Conservation (phyloP, 2,888 invertebrate species). For the Phyto melanocephala region DNA sequence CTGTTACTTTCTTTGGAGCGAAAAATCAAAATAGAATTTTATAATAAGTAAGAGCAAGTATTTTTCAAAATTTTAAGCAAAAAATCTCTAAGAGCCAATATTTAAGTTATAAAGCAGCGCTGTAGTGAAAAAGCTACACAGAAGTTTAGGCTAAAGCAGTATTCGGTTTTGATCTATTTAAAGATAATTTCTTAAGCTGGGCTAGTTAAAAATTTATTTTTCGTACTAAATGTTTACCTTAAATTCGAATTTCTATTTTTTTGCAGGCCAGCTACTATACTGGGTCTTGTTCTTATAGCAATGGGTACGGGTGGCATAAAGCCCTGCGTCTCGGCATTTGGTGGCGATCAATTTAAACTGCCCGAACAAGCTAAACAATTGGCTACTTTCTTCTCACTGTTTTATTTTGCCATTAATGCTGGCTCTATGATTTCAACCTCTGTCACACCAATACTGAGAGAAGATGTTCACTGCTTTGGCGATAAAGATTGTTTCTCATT, state of each 20-base stretch:
- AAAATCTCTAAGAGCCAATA: too few species aligned
- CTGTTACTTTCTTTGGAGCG: too few species aligned
- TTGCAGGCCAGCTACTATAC: conserved; percentile 82
- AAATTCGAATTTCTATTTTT: neutral
- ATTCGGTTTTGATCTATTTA: too few species aligned
- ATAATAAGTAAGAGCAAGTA: too few species aligned
- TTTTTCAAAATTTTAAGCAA: too few species aligned
- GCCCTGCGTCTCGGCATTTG: conserved; percentile 96
- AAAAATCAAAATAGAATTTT: too few species aligned
- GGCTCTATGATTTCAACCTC: conserved; percentile 94
- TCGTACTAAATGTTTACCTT: neutral
- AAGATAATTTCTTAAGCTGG: too few species aligned
- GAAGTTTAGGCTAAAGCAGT: too few species aligned
- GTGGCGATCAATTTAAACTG: conserved; percentile 94
- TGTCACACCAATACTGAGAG: conserved; percentile 91
- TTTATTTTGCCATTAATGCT: conserved; percentile 95
- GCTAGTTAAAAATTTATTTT: too few species aligned
- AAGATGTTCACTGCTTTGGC: conserved; percentile 88
- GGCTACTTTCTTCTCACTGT: conserved; percentile 93
- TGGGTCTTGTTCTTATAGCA: conserved; percentile 88
- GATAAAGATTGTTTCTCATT: conserved; percentile 88
- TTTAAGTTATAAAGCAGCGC: too few species aligned
- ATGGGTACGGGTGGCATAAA: conserved; percentile 97
- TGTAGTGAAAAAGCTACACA: too few species aligned
- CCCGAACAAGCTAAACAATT: conserved; percentile 89